These are phyloP conservation scores for Drosophila bipectinata DNA, from an alignment of 1,140 invertebrate species.

Conservation along the genomic window DNA sequence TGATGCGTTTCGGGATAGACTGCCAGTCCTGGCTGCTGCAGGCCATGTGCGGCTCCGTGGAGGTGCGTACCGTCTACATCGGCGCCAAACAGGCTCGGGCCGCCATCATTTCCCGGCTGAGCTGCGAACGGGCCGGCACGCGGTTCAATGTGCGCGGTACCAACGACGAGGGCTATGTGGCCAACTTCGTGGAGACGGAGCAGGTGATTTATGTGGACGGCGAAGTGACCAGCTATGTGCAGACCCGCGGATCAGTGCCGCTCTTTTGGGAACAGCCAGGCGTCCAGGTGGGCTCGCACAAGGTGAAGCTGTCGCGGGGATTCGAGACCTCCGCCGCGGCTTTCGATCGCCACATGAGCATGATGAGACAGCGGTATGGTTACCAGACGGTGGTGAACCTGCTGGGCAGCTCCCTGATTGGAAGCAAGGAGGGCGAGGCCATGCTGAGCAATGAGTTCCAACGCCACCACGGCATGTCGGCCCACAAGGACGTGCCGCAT, in stretches of 20 bases:
- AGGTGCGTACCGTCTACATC: constrained; percentile 97
- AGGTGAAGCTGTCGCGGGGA: constrained; percentile 97
- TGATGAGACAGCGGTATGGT: constrained; percentile 95
- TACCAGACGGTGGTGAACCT: constrained; percentile 96
- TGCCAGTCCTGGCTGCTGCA: constrained; percentile 95
- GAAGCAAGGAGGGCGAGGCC: constrained; percentile 98
- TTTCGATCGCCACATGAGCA: constrained; percentile 95
- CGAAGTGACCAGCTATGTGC: constrained; percentile 92
- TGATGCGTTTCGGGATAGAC: constrained; percentile 95
- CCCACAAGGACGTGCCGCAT: constrained; percentile 90
- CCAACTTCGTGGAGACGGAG: constrained; percentile 99
- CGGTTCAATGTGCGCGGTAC: constrained; percentile 99
- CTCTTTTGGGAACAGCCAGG: constrained; percentile 99
- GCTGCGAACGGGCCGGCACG: constrained; percentile 98
- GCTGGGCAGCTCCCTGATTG: constrained; percentile 93
- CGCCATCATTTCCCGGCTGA: constrained; percentile 96
- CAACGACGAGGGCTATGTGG: constrained; percentile 99
- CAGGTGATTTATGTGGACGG: constrained; percentile 97
- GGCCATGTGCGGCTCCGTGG: constrained; percentile 97
- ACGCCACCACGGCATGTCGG: constrained; percentile 93
- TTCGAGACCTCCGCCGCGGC: constrained; percentile 96
- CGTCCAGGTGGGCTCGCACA: constrained; percentile 99
- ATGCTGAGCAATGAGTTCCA: constrained; percentile 97
- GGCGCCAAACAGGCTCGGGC: constrained; percentile 96
- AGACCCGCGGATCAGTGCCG: constrained; percentile 98